Base-by-base conservation (phyloP, 2,113 vertebrate genomes). In the Arizona elegans region DNA sequence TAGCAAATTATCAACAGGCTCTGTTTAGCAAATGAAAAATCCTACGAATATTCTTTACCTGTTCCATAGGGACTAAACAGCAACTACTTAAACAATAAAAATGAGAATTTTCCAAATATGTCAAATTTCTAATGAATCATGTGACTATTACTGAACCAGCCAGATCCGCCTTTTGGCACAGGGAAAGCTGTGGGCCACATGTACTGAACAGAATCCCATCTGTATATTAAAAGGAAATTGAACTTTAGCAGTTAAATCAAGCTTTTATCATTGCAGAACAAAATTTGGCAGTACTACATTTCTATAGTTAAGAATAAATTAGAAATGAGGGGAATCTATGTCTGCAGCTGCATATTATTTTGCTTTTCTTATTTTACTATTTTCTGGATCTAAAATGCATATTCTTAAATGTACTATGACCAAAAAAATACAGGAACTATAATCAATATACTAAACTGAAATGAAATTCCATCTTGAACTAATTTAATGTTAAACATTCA, bases 41-140 rank as follows among this genome's bases (percentile, higher is more conserved):
- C 5, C 54, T n/a, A 24, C 3, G 1, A 54, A 88, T 43, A 17
- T 47, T 88, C n/a, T 92, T 54, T 55, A 62, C 70, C 33, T 81
- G 38, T 89, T 90, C 47, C 55, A 62, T 43, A 23, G 55, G 55
- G 86, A 93, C 55, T 8, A 62, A 93, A 90, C 1, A 52, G 26
- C n/a, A 86, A 33, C 15, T 75, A 81, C 23, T 55, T 59, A 95
- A 92, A 92, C 92, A 50, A 29, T 55, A 95, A 92, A 91, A 94
- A 92, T 93, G 93, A 92, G 94, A 70, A 50, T 88, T 95, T 95
- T 94, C 12, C 8, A 93, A 87, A 88, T 38, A 75, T 75, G 91
- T 92, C 95, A 96, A 95, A 89, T 86, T 95, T 96, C 95, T 96
- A 96, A 95, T 93, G 93, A 96, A 96, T 96, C 95, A 93, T 92